Percentiles rank a stretch among this genome's conserved stretches.
Conservation (phyloP, 2,888 invertebrate genomes). For the Trissolcus brochymenae region DNA sequence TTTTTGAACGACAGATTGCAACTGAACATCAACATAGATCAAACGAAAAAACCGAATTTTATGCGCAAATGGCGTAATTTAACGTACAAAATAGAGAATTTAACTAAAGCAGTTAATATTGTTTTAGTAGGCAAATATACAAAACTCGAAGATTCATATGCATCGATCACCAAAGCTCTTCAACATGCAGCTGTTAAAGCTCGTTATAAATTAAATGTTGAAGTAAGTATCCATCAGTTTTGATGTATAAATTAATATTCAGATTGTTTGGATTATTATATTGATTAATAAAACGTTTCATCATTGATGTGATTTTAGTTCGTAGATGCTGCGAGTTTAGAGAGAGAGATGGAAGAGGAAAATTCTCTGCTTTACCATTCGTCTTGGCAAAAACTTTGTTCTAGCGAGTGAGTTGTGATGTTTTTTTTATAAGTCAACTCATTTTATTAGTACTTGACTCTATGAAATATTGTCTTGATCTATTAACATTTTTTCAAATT, state of each 20-base stretch:
- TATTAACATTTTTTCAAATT: not conserved
- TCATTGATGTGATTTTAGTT: too few species aligned
- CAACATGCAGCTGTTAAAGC: constrained; percentile 93
- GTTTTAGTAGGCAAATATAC: constrained; percentile 98
- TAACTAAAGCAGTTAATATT: constrained; percentile 91
- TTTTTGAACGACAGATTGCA: constrained; percentile 89
- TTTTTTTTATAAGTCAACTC: not conserved
- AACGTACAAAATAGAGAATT: constrained; percentile 88
- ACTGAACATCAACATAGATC: constrained; percentile 81
- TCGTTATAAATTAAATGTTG: constrained; percentile 89
- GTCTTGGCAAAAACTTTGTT: constrained; percentile 94
- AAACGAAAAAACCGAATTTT: constrained; percentile 81
- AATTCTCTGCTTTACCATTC: constrained; percentile 92
- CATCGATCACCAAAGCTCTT: constrained; percentile 95
- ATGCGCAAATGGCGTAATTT: constrained; percentile 94
- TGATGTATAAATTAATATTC: not conserved
- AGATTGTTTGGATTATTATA: not conserved
- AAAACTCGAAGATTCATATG: constrained; percentile 95
- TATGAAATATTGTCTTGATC: too few species aligned
- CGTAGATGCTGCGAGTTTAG: constrained; percentile 94
- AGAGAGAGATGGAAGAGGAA: constrained; percentile 83
- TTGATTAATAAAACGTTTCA: not conserved
- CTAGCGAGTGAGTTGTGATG: constrained; percentile 83
- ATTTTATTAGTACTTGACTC: too few species aligned
- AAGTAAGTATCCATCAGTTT: constrained; percentile 72